Evolutionary conservation across 2,113 vertebrate genomes (phyloP).

Genomic region (Otocyon megalotis): DNA sequence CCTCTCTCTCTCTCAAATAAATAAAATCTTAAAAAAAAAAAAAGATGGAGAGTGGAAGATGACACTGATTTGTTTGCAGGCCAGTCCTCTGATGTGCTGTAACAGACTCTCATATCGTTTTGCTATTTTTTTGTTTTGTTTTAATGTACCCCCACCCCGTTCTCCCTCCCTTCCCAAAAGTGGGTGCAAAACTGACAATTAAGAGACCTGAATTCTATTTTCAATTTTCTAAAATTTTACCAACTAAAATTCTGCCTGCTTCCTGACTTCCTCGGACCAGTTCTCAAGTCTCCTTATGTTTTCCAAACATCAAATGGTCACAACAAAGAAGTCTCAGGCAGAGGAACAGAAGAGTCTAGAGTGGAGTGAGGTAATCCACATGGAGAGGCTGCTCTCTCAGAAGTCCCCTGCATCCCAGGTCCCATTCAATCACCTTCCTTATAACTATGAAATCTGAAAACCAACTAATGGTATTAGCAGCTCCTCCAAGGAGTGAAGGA

Average conservation of each 20-base stretch:
- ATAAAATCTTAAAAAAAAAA: background rate
- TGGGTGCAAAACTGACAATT: background rate
- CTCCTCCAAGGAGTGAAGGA: background rate
- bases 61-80: background rate
- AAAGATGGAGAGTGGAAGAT: background rate
- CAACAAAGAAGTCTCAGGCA: background rate
- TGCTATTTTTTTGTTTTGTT: background rate
- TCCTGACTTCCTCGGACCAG: background rate
- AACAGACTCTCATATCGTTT: background rate
- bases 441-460: slow-evolving; percentile 39
- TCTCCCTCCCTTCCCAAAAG: background rate
- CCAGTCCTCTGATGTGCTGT: background rate
- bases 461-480: background rate
- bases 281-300: background rate
- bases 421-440: background rate
- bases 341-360: background rate
- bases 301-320: background rate
- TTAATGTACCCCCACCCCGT: background rate
- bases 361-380: background rate
- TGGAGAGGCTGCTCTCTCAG: background rate
- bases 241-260: slow-evolving; percentile 1
- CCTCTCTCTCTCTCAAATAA: background rate
- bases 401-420: background rate
- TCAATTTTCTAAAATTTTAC: slow-evolving; percentile 23
- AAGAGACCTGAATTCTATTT: slow-evolving; percentile 12